phyloP scores from a whole-genome alignment of 1,140 invertebrate species.

The Aporrectodea caliginosa region DNA sequence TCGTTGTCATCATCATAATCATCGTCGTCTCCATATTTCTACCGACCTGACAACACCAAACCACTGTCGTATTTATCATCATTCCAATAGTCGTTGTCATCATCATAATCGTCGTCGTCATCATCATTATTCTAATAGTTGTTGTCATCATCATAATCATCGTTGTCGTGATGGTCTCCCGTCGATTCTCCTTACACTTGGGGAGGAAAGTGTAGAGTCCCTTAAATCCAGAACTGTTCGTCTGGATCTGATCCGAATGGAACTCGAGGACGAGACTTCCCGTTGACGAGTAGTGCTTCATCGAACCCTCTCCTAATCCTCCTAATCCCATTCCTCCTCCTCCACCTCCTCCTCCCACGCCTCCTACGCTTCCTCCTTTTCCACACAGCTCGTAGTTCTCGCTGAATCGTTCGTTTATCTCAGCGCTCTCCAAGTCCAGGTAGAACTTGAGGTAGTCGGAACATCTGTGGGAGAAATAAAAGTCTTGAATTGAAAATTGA shows the following conservation, averaged over 20 bases:
- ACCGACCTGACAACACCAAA: too few species aligned
- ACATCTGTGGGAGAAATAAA: slow-evolving; percentile 68
- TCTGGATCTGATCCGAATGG: slow-evolving; percentile 62
- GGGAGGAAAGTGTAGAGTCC: slow-evolving; percentile 73
- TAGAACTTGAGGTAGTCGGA: slow-evolving; percentile 77
- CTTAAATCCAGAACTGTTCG: slow-evolving; percentile 70
- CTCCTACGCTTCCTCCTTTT: slow-evolving; percentile 51
- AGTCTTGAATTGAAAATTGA: too few species aligned
- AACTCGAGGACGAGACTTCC: slow-evolving; percentile 75
- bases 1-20: too few species aligned
- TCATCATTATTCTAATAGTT: too few species aligned
- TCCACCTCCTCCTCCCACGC: slow-evolving; percentile 64
- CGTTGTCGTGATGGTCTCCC: too few species aligned
- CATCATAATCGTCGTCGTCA: too few species aligned
- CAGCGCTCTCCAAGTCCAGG: slow-evolving; percentile 64
- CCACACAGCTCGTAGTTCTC: slow-evolving; percentile 71
- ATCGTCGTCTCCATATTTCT: too few species aligned
- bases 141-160: too few species aligned
- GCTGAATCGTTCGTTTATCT: slow-evolving; percentile 73
- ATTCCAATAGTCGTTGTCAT: too few species aligned
- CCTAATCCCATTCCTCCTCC: too few species aligned
- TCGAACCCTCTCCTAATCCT: slow-evolving; percentile 61
- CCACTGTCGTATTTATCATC: too few species aligned
- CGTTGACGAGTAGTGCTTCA: slow-evolving; percentile 71
- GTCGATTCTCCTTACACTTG: slow-evolving; percentile 12